Conservation (phyloP, 2,797 vertebrate species). For the Amazona finschi region DNA sequence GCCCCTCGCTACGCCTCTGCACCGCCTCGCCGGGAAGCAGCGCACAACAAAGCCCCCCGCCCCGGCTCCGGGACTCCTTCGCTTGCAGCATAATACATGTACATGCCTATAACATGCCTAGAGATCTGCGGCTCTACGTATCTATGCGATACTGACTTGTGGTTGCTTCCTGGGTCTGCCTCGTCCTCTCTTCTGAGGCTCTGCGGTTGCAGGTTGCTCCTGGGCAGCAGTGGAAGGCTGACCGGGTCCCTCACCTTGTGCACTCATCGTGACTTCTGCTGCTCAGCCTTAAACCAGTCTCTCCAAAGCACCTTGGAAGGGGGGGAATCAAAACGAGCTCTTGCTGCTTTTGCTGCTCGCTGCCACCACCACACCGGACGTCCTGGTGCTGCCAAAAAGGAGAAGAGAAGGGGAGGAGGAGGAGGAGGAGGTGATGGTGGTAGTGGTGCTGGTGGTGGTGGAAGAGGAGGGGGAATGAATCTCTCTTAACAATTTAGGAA, state of each 20-base stretch:
- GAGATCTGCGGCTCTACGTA: slow-evolving; percentile 54
- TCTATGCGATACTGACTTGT: slow-evolving; percentile 82
- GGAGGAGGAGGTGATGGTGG: slow-evolving; percentile 57
- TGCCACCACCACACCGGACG: slow-evolving; percentile 82
- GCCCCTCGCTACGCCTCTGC: background rate
- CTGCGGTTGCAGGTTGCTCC: slow-evolving; percentile 84
- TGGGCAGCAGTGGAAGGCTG: slow-evolving; percentile 83
- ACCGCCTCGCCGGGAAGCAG: background rate
- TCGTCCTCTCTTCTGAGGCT: slow-evolving; percentile 89
- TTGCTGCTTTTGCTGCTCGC: slow-evolving; percentile 64
- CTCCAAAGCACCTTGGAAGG: slow-evolving; percentile 69
- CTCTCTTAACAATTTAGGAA: slow-evolving; percentile 56
- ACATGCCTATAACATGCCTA: slow-evolving; percentile 39
- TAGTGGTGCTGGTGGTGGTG: slow-evolving; percentile 36
- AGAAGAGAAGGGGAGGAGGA: slow-evolving; percentile 72
- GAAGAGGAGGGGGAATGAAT: slow-evolving; percentile 40
- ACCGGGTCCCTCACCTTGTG: slow-evolving; percentile 87
- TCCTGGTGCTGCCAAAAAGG: slow-evolving; percentile 84
- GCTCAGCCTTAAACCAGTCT: slow-evolving; percentile 61
- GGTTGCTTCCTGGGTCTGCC: slow-evolving; percentile 93
- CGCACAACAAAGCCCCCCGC: slow-evolving; percentile 12
- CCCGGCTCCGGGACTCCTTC: background rate
- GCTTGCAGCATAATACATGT: background rate
- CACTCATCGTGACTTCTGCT: slow-evolving; percentile 84
- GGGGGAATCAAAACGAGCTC: slow-evolving; percentile 54